These are phyloP conservation scores for Tangara arthus DNA, from an alignment of 2,797 vertebrate species.

Conservation along the genomic window DNA sequence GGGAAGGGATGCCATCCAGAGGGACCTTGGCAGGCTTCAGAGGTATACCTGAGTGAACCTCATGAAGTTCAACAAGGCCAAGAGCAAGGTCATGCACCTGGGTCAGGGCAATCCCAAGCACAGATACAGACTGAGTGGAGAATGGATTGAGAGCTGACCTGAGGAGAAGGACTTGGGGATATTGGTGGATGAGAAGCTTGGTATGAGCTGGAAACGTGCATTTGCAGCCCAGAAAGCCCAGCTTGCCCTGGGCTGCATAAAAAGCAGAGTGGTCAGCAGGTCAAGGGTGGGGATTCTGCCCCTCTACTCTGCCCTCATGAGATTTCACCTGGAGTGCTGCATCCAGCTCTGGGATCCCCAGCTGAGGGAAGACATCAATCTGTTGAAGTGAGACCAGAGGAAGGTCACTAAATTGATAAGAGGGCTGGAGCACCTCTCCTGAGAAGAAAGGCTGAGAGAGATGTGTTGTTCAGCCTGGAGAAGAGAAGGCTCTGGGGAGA, in stretches of 20 bases:
- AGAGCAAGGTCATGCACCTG: neutral
- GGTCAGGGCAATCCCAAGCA: neutral
- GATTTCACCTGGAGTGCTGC: neutral
- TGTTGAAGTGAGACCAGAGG: neutral
- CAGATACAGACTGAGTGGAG: neutral
- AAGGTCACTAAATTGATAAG: neutral
- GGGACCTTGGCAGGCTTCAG: neutral
- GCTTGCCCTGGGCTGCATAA: neutral
- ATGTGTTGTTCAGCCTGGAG: accelerated
- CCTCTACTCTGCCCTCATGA: neutral
- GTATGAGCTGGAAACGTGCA: accelerated
- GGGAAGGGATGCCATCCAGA: neutral
- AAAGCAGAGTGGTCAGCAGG: neutral
- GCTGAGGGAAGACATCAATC: neutral
- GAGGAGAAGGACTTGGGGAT: neutral
- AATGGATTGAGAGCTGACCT: neutral
- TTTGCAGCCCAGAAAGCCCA: neutral
- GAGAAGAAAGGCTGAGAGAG: neutral
- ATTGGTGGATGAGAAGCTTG: neutral
- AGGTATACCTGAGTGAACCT: neutral
- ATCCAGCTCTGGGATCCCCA: neutral
- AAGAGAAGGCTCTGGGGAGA: neutral
- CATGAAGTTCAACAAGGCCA: neutral
- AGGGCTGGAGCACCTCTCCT: neutral
- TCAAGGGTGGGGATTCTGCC: neutral